Conservation (phyloP, 2,113 vertebrate species). For the Cariama cristata region DNA sequence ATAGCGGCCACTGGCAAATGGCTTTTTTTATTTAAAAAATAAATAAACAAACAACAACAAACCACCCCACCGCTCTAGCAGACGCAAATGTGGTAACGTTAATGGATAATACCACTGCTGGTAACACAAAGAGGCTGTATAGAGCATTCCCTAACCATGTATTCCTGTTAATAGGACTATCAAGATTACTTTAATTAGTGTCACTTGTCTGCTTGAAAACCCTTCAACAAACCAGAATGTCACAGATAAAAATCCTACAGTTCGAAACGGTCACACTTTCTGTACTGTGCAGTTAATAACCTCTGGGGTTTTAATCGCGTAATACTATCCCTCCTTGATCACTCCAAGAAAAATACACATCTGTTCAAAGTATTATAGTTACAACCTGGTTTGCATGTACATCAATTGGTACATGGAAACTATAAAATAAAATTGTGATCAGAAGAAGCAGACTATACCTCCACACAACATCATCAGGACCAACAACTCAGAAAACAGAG, state of each 20-base stretch:
- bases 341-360: neutral
- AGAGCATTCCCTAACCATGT: neutral
- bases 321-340: neutral
- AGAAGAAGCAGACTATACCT: neutral
- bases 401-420: neutral
- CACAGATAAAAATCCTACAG: neutral
- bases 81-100: neutral
- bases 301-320: neutral
- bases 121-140: neutral
- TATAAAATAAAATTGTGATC: slow-evolving; percentile 21
- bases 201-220: neutral
- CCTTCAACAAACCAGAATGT: neutral
- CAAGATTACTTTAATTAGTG: slow-evolving; percentile 22
- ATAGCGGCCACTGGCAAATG: neutral
- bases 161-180: slow-evolving; percentile 8
- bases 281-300: neutral
- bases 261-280: neutral
- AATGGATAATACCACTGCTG: neutral
- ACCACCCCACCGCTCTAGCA: neutral
- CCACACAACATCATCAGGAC: neutral
- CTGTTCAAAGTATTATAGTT: neutral
- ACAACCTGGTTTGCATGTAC: neutral
- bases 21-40: neutral
- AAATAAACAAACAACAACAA: neutral
- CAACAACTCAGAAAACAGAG: slow-evolving; percentile 4